A percentile compares a stretch with the other conserved stretches of the same genome.
phyloP scores from a whole-genome alignment of 1,140 invertebrate genomes.

The Ceratitis capitata region DNA sequence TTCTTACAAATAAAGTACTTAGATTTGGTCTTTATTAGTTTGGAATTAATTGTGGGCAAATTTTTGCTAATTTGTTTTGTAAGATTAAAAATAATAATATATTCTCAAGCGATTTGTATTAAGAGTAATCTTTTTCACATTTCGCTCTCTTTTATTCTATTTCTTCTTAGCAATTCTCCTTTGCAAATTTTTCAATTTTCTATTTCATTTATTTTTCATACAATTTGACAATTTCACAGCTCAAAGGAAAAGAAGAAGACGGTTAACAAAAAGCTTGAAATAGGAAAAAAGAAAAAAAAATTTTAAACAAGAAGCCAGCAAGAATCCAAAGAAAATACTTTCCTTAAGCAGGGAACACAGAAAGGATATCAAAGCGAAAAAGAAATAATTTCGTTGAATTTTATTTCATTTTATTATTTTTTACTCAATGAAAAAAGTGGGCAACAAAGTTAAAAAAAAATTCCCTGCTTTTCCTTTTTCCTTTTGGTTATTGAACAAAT shows the following conservation, averaged over 20 bases:
- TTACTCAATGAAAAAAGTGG: not conserved
- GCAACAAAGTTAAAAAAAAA: not conserved
- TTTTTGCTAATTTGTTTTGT: too few relatives aligned
- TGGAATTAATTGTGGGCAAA: too few relatives aligned
- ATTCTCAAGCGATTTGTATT: too few relatives aligned
- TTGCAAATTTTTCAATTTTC: conserved; percentile 32
- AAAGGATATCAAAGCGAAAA: not conserved
- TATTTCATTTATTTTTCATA: conserved; percentile 25
- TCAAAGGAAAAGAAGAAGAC: conserved; percentile 16
- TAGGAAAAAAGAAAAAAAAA: not conserved
- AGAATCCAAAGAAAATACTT: too few relatives aligned
- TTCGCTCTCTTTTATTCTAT: conserved; percentile 18
- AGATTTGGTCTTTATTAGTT: too few relatives aligned
- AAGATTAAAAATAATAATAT: too few relatives aligned
- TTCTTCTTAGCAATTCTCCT: too few relatives aligned
- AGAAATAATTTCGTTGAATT: not conserved
- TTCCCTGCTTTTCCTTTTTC: not conserved
- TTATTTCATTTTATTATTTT: not conserved
- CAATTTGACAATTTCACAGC: conserved; percentile 25
- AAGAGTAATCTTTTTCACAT: too few relatives aligned
- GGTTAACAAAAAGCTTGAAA: too few relatives aligned
- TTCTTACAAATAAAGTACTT: too few relatives aligned
- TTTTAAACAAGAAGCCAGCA: too few relatives aligned
- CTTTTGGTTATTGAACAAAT: conserved; percentile 11
- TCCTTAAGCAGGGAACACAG: not conserved